A percentile compares a stretch with the other conserved stretches of the same genome.
Evolutionary conservation across 2,113 vertebrate species (phyloP).

Genomic region (Thamnophis sirtalis): DNA sequence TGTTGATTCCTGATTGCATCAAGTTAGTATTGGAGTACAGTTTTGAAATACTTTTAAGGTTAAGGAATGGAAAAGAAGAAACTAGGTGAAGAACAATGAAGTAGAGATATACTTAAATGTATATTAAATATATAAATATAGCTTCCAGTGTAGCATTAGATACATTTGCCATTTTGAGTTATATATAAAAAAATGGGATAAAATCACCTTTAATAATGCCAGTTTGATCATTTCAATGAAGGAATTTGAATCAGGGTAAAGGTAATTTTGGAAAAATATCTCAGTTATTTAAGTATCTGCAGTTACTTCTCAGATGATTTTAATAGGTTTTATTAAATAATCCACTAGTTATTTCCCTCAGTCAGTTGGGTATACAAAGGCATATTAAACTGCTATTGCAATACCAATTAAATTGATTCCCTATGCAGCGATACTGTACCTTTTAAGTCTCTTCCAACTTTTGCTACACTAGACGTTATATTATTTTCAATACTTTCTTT

Average conservation of each 20-base stretch:
- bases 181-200: not conserved
- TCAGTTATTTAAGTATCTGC: slow-evolving; percentile 60
- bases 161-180: not conserved
- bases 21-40: not conserved
- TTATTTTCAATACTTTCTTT: slow-evolving; percentile 74
- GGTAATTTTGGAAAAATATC: slow-evolving; percentile 37
- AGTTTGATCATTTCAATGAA: not conserved
- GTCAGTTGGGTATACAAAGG: slow-evolving; percentile 55
- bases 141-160: not conserved
- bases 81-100: not conserved
- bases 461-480: slow-evolving; percentile 70
- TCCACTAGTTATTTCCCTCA: slow-evolving; percentile 49
- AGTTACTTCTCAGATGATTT: slow-evolving; percentile 49
- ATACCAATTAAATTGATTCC: slow-evolving; percentile 48
- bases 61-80: not conserved
- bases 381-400: slow-evolving; percentile 55
- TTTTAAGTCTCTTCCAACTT: slow-evolving; percentile 64
- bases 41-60: not conserved
- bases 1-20: not conserved
- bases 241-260: not conserved
- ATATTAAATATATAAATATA: no score
- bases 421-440: slow-evolving; percentile 49
- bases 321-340: slow-evolving; percentile 58
- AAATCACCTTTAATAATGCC: not conserved
- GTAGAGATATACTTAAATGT: not conserved